Percentiles rank a stretch among this genome's conserved stretches.
Evolutionary conservation across 2,888 invertebrate species (phyloP).

Genomic region (Drosophila picticornis): DNA sequence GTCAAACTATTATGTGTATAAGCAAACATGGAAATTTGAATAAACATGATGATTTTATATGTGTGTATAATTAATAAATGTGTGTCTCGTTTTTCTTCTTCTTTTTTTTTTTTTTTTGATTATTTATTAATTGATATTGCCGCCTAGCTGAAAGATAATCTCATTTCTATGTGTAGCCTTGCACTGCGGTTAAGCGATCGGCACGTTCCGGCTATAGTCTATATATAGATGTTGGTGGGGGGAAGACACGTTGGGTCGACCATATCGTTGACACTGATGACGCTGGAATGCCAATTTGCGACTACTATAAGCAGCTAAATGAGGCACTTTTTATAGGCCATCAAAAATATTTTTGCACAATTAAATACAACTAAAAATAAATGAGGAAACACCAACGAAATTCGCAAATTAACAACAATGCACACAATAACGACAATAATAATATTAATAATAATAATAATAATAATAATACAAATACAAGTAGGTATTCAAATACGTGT

Average conservation of each 20-base stretch:
- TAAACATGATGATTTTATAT: conserved; percentile 55
- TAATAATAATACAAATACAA: conserved; percentile 9
- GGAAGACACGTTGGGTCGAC: conserved; percentile 12
- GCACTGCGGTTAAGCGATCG: conserved; percentile 24
- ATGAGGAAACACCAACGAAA: conserved; percentile 6
- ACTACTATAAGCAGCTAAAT: conserved; percentile 57
- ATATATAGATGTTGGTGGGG: background rate
- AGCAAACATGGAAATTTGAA: conserved; percentile 50
- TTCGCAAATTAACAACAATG: conserved; percentile 42
- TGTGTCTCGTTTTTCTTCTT: conserved; percentile 11
- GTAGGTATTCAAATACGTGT: conserved; percentile 24
- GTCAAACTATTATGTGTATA: conserved; percentile 74
- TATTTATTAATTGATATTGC: background rate
- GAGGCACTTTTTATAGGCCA: conserved; percentile 53
- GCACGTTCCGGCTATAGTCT: conserved; percentile 30
- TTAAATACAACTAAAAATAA: conserved; percentile 30
- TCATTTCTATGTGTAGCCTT: conserved; percentile 1
- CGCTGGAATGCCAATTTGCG: conserved; percentile 46
- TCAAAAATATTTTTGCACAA: conserved; percentile 43
- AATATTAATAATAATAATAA: conserved; percentile 18
- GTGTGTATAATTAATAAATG: conserved; percentile 49
- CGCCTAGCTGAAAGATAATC: conserved; percentile 27
- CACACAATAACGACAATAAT: conserved; percentile 13
- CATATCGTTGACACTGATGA: conserved; percentile 48
- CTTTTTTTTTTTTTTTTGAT: background rate